Evolutionary conservation across 2,113 vertebrate genomes (phyloP), one percentile per base, ranked within the genome.

Genomic region (Phalacrocorax aristotelis): DNA sequence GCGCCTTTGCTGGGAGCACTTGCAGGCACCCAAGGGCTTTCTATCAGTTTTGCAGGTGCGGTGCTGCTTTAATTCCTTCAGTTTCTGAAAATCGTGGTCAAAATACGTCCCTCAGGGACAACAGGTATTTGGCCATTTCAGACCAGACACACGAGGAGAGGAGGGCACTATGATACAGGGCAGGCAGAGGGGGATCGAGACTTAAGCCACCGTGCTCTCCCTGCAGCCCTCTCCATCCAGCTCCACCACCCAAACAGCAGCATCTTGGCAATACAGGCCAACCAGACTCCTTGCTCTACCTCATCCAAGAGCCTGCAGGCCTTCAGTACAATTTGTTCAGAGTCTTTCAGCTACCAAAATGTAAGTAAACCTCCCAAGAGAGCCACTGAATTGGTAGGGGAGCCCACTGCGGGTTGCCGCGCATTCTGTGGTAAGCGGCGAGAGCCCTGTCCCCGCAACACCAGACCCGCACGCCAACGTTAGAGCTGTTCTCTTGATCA

Each of bases 351-450:
- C 13, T n/a, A 48, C 5, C 32, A 64, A 42, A 90, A 52, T 18
- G 38, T 14, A 22, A 71, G 11, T 25, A 49, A 76, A 10, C 9
- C 18, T 81, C 21, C 19, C 30, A 74, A 3, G 2, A 48, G 4
- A 66, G 42, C 7, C 20, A 1, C 36, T 52, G 51, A 1, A 7
- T 0, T 16, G 10, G 15, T 25, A 29, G 5, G 18, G 27, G 16
- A 65, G 42, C 18, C 20, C 4, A 3, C 10, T 58, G 40, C 21
- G 0, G 7, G 14, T 22, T 55, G 19, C 72, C 1, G 3, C 11
- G 8, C 13, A 2, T 51, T 38, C 69, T 7, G 32, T 5, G 3
- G 30, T 6, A 49, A 66, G 23, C 23, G n/a, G 20, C 0, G 0
- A 40, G 34, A 79, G 22, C 30, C 16, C 15, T 4, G 10, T 8